Evolutionary conservation across 2,113 vertebrate species (phyloP).

Genomic region (Amblyornis subalaris): DNA sequence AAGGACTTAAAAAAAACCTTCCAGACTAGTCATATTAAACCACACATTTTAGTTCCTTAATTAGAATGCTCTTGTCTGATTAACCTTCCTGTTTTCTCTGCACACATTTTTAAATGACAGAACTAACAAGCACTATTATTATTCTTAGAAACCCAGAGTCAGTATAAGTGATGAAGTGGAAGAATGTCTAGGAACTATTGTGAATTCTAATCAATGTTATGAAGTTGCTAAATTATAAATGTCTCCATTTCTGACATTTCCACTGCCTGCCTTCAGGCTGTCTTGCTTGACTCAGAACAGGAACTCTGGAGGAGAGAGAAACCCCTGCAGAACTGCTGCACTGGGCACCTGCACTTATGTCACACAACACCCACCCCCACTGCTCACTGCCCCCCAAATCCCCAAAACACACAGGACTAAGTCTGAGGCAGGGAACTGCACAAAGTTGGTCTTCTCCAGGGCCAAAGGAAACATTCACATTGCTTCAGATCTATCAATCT

Average conservation of each 20-base stretch:
- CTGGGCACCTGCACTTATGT: background rate
- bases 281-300: background rate
- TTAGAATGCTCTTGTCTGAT: background rate
- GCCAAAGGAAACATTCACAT: background rate
- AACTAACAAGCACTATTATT: background rate
- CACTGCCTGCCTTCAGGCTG: background rate
- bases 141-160: background rate
- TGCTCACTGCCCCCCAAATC: too few species aligned
- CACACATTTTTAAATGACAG: slow-evolving; percentile 15
- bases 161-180: background rate
- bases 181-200: background rate
- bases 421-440: background rate
- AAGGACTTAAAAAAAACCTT: background rate
- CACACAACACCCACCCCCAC: background rate
- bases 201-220: background rate
- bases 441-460: background rate
- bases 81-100: slow-evolving; percentile 38
- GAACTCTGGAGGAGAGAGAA: background rate
- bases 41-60: slow-evolving; percentile 23
- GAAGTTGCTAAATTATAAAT: background rate
- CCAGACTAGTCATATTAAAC: background rate
- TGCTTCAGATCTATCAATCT: background rate
- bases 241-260: background rate
- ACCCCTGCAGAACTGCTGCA: background rate
- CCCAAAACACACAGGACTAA: background rate